phyloP scores from a whole-genome alignment of 2,888 invertebrate genomes.

The Piscicola geometra region DNA sequence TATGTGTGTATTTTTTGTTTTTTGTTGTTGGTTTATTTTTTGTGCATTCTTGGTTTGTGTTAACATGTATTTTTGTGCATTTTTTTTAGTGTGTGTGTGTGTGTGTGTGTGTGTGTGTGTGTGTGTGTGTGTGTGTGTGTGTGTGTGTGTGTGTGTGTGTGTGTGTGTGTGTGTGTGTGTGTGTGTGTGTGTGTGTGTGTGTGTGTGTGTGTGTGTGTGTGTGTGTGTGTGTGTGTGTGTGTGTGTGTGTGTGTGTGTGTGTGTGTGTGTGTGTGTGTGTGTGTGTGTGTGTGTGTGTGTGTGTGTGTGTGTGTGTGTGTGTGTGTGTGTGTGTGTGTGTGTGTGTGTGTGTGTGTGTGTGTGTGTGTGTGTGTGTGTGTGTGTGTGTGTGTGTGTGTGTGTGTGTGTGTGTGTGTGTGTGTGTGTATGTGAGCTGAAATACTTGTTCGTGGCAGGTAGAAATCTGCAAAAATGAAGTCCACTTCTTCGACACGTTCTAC shows the following conservation, averaged over 20 bases:
- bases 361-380: constrained; percentile 11
- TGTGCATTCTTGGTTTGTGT: too few species aligned
- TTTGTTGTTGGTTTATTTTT: too few species aligned
- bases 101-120: too few species aligned
- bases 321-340: constrained; percentile 9
- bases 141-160: constrained; percentile 12
- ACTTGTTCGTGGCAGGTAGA: not conserved
- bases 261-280: constrained; percentile 5
- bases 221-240: constrained; percentile 15
- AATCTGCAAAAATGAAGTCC: not conserved
- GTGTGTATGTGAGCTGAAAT: not conserved
- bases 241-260: constrained; percentile 5
- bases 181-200: constrained; percentile 11
- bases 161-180: constrained; percentile 13
- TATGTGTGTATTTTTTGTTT: too few species aligned
- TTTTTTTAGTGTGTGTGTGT: too few species aligned
- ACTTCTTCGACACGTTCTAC: not conserved
- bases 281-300: constrained; percentile 21
- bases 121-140: too few species aligned
- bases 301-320: constrained; percentile 19
- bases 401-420: constrained; percentile 15
- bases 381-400: constrained; percentile 15
- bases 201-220: constrained; percentile 11
- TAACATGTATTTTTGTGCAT: too few species aligned
- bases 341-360: constrained; percentile 3